A percentile compares a stretch with the other conserved stretches of the same genome.
Evolutionary conservation across 2,888 invertebrate genomes (phyloP).

Genomic region (Cinara cedri): DNA sequence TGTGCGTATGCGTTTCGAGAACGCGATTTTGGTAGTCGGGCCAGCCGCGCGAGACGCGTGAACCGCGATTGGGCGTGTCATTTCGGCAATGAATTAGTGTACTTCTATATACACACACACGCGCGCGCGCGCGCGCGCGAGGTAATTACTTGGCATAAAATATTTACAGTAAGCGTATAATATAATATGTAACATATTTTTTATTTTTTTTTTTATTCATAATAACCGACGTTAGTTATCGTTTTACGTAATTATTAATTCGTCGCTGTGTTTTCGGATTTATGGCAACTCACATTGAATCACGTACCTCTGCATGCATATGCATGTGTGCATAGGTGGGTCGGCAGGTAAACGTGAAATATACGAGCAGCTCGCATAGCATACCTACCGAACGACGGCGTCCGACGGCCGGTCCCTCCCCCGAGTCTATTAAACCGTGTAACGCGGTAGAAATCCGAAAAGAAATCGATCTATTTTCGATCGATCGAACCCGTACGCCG

Average conservation of each 20-base stretch:
- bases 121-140: not conserved
- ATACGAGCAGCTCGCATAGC: not conserved
- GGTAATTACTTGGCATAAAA: not conserved
- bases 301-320: not conserved
- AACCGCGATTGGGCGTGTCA: not conserved
- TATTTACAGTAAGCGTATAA: not conserved
- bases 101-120: too few relatives aligned
- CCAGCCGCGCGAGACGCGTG: not conserved
- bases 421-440: conserved; percentile 16
- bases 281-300: conserved; percentile 9
- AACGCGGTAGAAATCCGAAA: not conserved
- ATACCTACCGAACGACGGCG: not conserved
- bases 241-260: not conserved
- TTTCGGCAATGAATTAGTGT: conserved; percentile 11
- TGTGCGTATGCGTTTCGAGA: not conserved
- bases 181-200: not conserved
- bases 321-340: too few relatives aligned
- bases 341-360: too few relatives aligned
- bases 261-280: conserved; percentile 11
- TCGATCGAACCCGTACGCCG: too few relatives aligned
- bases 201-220: too few relatives aligned
- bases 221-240: not conserved
- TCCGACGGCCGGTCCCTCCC: not conserved
- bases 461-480: not conserved
- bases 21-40: conserved; percentile 1